phyloP scores from a whole-genome alignment of 2,888 invertebrate species.

The Amiota mariae region DNA sequence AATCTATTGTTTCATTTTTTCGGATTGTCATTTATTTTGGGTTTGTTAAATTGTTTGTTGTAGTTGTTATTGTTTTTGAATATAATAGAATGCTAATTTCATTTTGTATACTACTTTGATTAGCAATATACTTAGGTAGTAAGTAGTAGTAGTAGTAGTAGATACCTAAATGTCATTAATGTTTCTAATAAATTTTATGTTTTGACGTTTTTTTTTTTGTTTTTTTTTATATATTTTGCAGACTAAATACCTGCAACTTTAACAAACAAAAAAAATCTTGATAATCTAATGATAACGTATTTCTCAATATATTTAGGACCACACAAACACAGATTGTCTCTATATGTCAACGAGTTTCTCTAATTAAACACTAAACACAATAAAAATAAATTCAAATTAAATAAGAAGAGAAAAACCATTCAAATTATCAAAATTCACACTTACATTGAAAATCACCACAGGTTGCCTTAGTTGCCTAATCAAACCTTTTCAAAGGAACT shows the following conservation, averaged over 20 bases:
- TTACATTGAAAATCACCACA: conserved; percentile 60
- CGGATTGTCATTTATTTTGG: conserved; percentile 12
- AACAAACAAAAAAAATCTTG: neutral
- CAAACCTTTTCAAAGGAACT: conserved; percentile 4
- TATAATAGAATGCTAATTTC: conserved; percentile 67
- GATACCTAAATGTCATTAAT: conserved; percentile 52
- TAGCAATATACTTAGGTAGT: neutral
- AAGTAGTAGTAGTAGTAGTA: conserved; percentile 6
- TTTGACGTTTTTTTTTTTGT: conserved; percentile 58
- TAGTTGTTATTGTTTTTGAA: conserved; percentile 33
- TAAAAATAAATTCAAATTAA: conserved; percentile 51
- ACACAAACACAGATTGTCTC: conserved; percentile 46
- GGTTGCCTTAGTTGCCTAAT: conserved; percentile 38
- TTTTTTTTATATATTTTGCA: neutral
- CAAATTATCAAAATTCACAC: conserved; percentile 36
- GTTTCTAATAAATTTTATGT: conserved; percentile 62
- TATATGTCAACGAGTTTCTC: conserved; percentile 51
- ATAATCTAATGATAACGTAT: neutral
- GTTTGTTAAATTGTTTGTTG: conserved; percentile 19
- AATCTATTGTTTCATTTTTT: conserved; percentile 32
- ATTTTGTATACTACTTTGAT: conserved; percentile 35
- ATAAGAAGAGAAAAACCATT: conserved; percentile 49
- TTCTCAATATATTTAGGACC: conserved; percentile 28
- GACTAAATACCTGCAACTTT: neutral
- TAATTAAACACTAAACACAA: conserved; percentile 64